These are phyloP conservation scores for Elgaria multicarinata DNA, from an alignment of 2,113 vertebrate genomes.

Conservation along the genomic window DNA sequence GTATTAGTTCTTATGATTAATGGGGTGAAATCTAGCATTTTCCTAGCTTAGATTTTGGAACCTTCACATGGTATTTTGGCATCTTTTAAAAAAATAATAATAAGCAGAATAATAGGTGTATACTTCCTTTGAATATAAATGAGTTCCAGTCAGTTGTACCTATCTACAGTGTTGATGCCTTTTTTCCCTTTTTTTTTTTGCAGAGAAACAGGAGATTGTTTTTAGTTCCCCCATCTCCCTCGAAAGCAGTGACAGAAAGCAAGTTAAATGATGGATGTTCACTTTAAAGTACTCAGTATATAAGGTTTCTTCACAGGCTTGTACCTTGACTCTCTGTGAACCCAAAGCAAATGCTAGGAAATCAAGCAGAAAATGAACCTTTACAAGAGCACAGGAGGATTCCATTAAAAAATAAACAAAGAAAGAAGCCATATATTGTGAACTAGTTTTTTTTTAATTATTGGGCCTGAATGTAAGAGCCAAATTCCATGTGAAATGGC, in stretches of 20 bases:
- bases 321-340: constrained; percentile 29
- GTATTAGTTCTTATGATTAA: accelerated
- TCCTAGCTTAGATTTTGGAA: neutral
- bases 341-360: constrained; percentile 44
- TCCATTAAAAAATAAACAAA: neutral
- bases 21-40: neutral
- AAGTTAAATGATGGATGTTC: constrained; percentile 38
- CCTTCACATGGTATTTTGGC: neutral
- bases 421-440: constrained; percentile 20
- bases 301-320: constrained; percentile 44
- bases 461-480: neutral
- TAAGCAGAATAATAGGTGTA: neutral
- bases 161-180: neutral
- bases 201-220: constrained; percentile 31
- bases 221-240: constrained; percentile 19
- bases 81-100: neutral
- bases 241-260: constrained; percentile 26
- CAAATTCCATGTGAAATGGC: neutral
- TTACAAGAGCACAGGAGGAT: neutral
- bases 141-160: constrained; percentile 9
- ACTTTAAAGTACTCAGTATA: constrained; percentile 47
- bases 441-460: neutral
- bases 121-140: constrained; percentile 30
- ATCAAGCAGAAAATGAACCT: constrained; percentile 56
- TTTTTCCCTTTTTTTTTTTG: too few species aligned